phyloP scores from a whole-genome alignment of 2,797 vertebrate genomes.

The Hemibagrus guttatus region DNA sequence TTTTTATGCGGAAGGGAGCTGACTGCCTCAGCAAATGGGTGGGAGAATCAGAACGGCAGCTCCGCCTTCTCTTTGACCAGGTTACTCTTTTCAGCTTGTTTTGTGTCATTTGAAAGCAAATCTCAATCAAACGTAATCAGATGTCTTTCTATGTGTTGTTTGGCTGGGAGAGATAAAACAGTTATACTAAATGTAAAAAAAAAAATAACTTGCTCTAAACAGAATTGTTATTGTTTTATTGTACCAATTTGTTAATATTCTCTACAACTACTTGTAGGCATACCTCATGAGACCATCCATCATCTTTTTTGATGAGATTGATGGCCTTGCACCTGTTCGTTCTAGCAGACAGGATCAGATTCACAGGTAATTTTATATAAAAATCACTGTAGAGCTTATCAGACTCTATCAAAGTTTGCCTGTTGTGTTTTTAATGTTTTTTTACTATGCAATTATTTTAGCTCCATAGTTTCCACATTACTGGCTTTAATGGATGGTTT shows the following conservation, averaged over 20 bases:
- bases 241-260: constrained; percentile 38
- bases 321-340: constrained; percentile 97
- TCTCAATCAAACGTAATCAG: neutral
- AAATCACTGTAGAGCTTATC: neutral
- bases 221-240: neutral
- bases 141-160: neutral
- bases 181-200: neutral
- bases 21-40: constrained; percentile 99
- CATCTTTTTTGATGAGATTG: constrained; percentile 99
- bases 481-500: constrained; percentile 98
- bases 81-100: constrained; percentile 68
- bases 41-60: constrained; percentile 96
- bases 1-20: constrained; percentile 99
- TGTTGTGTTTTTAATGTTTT: neutral
- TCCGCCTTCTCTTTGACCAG: constrained; percentile 98
- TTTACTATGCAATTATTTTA: constrained; percentile 55
- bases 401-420: neutral
- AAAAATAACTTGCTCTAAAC: neutral
- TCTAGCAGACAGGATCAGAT: constrained; percentile 99
- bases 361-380: constrained; percentile 84
- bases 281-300: constrained; percentile 99
- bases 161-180: neutral
- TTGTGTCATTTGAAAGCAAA: neutral
- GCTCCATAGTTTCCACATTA: constrained; percentile 98
- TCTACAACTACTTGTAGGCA: constrained; percentile 75